Base-by-base conservation (phyloP, 2,888 invertebrate genomes). In the Ochropacha duplaris region DNA sequence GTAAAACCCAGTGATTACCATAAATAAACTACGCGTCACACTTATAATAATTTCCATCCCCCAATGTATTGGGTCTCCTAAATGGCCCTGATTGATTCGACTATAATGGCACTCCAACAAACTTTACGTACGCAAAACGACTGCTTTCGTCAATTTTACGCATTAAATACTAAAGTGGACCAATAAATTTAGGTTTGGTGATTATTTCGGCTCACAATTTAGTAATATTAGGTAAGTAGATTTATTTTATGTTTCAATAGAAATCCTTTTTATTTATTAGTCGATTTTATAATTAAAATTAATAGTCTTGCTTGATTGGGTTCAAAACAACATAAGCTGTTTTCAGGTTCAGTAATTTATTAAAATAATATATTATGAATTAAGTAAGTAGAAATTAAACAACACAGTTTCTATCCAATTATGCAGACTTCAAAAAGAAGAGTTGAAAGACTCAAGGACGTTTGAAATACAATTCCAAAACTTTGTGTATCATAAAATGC, bases 81-180 rank as follows among this genome's bases (percentile, higher is more conserved):
- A 82, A 76, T 79, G 69, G 65, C 52, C 54, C 77, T 87, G 88
- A 90, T 88, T 90, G 90, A 91, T 92, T 86, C 73, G 78, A 84
- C 83, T 81, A 81, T 90, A 88, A 92, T 91, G 84, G 84, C 77
- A 79, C 73, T 76, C 68, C 64, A 69, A 72, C 71, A 82, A 90
- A 89, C 83, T 90, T 90, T 84, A 78, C 72, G 64, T 68, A 68
- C 69, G 67, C 66, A 66, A 81, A 88, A 83, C 78, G 84, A 75
- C 76, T 78, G 81, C 76, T 87, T 87, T 85, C 78, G 76, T 77
- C 82, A 89, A 88, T 88, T 89, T 86, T 77, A 75, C 75, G 81
- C 83, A 83, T 86, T 84, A 83, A 79, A 81, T 73, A 77, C 73
- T 74, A 68, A 81, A 86, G 74, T 78, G 79, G 66, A 65, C 74